Evolutionary conservation across 2,888 invertebrate species (phyloP).

Genomic region (Hololepta plana): DNA sequence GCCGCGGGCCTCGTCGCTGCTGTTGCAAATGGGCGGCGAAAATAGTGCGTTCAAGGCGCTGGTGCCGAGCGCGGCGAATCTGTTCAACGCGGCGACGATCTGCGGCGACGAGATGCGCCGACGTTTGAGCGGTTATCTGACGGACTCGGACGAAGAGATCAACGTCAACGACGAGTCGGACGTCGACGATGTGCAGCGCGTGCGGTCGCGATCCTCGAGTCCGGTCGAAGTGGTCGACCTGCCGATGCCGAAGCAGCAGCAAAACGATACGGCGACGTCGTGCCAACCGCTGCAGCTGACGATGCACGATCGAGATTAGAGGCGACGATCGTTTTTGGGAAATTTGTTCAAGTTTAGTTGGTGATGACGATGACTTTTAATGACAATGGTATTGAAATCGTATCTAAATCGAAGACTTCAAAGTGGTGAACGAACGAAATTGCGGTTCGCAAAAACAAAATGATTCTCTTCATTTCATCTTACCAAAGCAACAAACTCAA

Average conservation of each 20-base stretch:
- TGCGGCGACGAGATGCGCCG: constrained; percentile 35
- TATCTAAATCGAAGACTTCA: no score
- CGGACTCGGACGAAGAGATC: constrained; percentile 61
- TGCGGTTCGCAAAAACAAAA: no score
- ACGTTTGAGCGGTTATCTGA: constrained; percentile 26
- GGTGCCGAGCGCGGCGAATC: constrained; percentile 27
- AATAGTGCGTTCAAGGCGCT: constrained; percentile 74
- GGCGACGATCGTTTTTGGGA: constrained; percentile 6
- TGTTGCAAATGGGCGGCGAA: constrained; percentile 64
- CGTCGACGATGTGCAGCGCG: constrained; percentile 32
- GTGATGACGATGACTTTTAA: constrained; percentile 3
- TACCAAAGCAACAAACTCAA: no score
- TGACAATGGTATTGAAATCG: not conserved
- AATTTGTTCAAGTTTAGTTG: constrained; percentile 3
- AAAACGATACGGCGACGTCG: constrained; percentile 16
- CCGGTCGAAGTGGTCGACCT: constrained; percentile 28
- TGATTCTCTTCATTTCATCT: no score
- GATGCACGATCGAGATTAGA: constrained; percentile 45
- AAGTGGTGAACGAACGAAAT: no score
- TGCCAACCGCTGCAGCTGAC: constrained; percentile 52
- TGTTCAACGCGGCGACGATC: constrained; percentile 29
- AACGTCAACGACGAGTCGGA: constrained; percentile 70
- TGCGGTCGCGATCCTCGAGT: constrained; percentile 30
- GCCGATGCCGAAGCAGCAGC: constrained; percentile 11
- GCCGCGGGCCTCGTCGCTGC: constrained; percentile 23